Evolutionary conservation across 1,140 invertebrate species (phyloP), one percentile per base, ranked within the genome.

Genomic region (Camponotus floridanus): DNA sequence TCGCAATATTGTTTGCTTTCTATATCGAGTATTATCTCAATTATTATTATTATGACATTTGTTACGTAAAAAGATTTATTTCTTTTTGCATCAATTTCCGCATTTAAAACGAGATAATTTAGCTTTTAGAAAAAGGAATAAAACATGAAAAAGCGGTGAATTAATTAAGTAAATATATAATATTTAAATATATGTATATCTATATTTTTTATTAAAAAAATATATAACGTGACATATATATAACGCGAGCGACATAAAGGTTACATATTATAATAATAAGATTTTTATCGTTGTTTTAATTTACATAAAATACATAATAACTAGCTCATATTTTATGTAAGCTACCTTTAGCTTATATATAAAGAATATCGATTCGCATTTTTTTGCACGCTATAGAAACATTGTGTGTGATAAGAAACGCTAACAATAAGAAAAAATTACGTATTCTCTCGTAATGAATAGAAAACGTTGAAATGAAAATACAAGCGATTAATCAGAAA

Each of bases 241-340:
- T 59, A 45, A 42, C 1, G 39, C 36, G 36, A 68, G n/a, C 65
- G n/a, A 68, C 11, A 59, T 59, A 36, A 68, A 68, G 26, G 21
- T 39, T 36, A 67, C 8, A 15, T 26, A 3, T 62, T 33, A 13
- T 45, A 45, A 45, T 42, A 42, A 42, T 42, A 13, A 45, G 8
- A 45, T 8, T 11, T 45, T 45, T 45, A 45, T 45, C 11, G 8
- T 11, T 45, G 1, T 62, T 33, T 4, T 9, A 70, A 70, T 7
- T 70, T 48, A 70, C 15, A 71, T 51, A 71, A 55, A 71, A 70
- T 64, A 59, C 9, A 36, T 45, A 48, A 26, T 26, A 26, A 26
- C 26, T 26, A 70, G 13, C 0, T 39, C 26, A 26, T 33, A 7
- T 67, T 21, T 21, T 67, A 39, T 21, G 6, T 9, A 15, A 70